phyloP scores from a whole-genome alignment of 2,888 invertebrate genomes.

The Ernsta delagoae region DNA sequence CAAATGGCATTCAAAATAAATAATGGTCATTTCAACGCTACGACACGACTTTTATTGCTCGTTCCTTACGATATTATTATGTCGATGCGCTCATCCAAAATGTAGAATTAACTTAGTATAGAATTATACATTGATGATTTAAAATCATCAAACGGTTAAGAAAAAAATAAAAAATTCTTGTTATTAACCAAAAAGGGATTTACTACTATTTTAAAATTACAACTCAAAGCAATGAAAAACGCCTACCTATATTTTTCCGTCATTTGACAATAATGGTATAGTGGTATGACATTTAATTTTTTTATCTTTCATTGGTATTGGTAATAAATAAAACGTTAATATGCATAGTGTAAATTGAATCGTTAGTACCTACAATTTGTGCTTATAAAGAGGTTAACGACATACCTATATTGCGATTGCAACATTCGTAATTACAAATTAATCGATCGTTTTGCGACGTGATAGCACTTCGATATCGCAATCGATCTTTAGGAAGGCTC shows the following conservation, averaged over 20 bases:
- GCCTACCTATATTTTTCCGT: too few species aligned
- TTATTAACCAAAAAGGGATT: too few species aligned
- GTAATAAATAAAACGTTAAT: neutral
- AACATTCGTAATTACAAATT: constrained; percentile 17
- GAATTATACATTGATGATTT: too few species aligned
- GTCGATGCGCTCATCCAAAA: neutral
- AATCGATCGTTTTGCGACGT: constrained; percentile 19
- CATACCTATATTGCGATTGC: neutral
- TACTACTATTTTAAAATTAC: too few species aligned
- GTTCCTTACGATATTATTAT: neutral
- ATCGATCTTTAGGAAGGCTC: constrained; percentile 17
- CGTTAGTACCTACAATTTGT: constrained; percentile 14
- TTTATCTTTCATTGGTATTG: too few species aligned
- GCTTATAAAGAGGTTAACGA: constrained; percentile 16
- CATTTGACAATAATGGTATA: too few species aligned
- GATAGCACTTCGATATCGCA: constrained; percentile 15
- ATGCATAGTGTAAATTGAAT: constrained; percentile 30
- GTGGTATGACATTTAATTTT: too few species aligned
- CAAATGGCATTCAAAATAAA: constrained; percentile 35
- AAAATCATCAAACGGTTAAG: too few species aligned
- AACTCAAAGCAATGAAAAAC: too few species aligned
- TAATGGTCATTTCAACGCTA: neutral
- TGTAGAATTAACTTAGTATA: too few species aligned
- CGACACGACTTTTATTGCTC: constrained; percentile 1
- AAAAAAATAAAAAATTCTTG: too few species aligned